phyloP scores from a whole-genome alignment of 2,888 invertebrate genomes.

The Azorinus chamasolen region DNA sequence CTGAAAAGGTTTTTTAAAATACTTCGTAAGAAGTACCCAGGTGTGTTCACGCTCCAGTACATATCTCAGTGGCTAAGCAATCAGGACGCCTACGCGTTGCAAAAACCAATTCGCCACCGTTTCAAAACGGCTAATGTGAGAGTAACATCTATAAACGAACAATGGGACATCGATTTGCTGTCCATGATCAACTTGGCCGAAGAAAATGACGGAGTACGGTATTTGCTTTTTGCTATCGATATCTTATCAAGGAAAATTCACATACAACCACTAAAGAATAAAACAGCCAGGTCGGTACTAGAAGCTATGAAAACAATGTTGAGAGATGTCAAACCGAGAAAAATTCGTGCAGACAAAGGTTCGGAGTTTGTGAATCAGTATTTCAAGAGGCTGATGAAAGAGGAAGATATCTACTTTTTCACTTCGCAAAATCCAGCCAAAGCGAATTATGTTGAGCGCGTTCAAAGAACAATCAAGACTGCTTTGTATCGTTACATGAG shows the following conservation, averaged over 20 bases:
- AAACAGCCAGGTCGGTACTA: conserved; percentile 15
- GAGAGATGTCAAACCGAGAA: conserved; percentile 12
- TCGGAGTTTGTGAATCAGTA: conserved; percentile 27
- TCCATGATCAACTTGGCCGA: conserved; percentile 26
- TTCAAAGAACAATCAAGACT: no score
- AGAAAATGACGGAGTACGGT: conserved; percentile 42
- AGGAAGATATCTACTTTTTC: conserved; percentile 26
- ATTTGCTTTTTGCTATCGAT: no score
- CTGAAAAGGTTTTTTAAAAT: conserved; percentile 36
- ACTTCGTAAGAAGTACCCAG: conserved; percentile 35
- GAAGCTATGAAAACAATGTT: conserved; percentile 28
- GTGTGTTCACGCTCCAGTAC: conserved; percentile 25
- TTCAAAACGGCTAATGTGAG: conserved; percentile 45
- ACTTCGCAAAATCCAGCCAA: conserved; percentile 15
- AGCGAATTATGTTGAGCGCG: conserved; percentile 22
- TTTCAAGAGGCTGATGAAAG: conserved; percentile 14
- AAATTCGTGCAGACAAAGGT: conserved; percentile 27
- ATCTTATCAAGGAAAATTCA: conserved; percentile 41
- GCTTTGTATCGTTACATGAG: conserved; percentile 6
- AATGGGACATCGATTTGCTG: conserved; percentile 38
- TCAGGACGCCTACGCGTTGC: conserved; percentile 44
- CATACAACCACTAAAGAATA: conserved; percentile 38
- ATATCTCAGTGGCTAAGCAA: conserved; percentile 40
- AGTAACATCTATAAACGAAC: conserved; percentile 36
- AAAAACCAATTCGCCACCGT: conserved; percentile 28